Percentiles rank a stretch among this genome's conserved stretches.
Conservation (phyloP, 2,113 vertebrate genomes). For the Naja naja region DNA sequence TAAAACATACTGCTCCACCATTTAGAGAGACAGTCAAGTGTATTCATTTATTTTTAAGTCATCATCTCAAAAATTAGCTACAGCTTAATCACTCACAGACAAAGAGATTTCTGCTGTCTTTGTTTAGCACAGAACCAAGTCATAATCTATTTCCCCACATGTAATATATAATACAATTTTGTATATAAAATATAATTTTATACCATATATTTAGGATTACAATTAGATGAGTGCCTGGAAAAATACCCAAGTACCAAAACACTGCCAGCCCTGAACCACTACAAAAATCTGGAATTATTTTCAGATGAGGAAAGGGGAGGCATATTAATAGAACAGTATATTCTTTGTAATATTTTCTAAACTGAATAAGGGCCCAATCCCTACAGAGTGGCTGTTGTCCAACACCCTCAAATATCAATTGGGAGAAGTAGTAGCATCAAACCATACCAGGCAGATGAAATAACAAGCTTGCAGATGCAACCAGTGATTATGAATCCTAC, state of each 20-base stretch:
- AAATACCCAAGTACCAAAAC: neutral
- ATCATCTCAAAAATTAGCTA: neutral
- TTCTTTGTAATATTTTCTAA: neutral
- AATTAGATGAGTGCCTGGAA: no score
- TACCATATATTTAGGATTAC: neutral
- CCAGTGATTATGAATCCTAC: neutral
- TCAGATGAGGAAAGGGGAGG: neutral
- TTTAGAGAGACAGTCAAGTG: neutral
- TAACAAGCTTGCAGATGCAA: neutral
- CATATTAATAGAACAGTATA: neutral
- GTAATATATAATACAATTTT: neutral
- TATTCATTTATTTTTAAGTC: neutral
- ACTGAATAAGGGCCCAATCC: neutral
- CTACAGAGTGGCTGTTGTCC: neutral
- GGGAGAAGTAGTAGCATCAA: neutral
- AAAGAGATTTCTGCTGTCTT: neutral
- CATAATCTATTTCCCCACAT: neutral
- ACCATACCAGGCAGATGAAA: neutral
- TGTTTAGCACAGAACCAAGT: neutral
- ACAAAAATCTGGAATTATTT: neutral
- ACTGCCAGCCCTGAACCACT: neutral
- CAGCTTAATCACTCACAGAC: conserved; percentile 1
- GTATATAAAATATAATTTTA: neutral
- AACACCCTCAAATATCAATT: neutral
- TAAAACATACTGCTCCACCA: neutral